Base-by-base conservation (phyloP, 2,797 vertebrate species). In the Halcyon badia region DNA sequence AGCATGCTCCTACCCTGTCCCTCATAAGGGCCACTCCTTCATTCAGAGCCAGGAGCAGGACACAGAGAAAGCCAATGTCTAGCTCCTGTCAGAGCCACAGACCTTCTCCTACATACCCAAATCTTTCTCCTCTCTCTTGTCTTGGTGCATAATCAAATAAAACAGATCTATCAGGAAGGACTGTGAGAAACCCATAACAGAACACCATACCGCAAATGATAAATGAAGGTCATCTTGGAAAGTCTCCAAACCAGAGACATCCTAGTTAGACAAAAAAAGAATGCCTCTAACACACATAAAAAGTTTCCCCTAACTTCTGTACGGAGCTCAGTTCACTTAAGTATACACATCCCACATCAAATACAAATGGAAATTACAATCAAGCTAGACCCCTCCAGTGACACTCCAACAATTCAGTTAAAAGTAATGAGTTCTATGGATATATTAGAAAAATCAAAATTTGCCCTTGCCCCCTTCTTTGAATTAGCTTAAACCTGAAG, bases 341-440 rank as follows among this genome's bases (percentile, higher is more conserved):
- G 30, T 19, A 51, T 12, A 52, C 10, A 61, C 21, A 80, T 58
- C 6, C 30, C 56, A 79, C 8, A 25, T 37, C 28, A 75, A 90
- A 91, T 16, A 69, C 64, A 85, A 77, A 66, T 33, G 66, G 26
- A 48, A 84, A 92, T 25, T 60, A 46, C 89, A 92, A 85, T 46
- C 31, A 69, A 83, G 28, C 10, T 41, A 61, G 24, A 70, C 52
- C 12, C 28, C 42, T 75, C 14, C 66, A 78, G 35, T 61, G 33
- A 82, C 31, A 82, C 7, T 33, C 39, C 56, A 91, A 79, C 8
- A 89, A 65, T 44, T 77, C 16, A 57, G 57, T 57, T 58, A 7
- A 71, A 60, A 64, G 49, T n/a, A 89, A 58, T 30, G 31, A 13
- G 6, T 69, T 82, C 60, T 66, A 49, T 33, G 7, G 8, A n/a